Evolutionary conservation across 2,797 vertebrate species (phyloP).

Genomic region (Taenioides sp.): DNA sequence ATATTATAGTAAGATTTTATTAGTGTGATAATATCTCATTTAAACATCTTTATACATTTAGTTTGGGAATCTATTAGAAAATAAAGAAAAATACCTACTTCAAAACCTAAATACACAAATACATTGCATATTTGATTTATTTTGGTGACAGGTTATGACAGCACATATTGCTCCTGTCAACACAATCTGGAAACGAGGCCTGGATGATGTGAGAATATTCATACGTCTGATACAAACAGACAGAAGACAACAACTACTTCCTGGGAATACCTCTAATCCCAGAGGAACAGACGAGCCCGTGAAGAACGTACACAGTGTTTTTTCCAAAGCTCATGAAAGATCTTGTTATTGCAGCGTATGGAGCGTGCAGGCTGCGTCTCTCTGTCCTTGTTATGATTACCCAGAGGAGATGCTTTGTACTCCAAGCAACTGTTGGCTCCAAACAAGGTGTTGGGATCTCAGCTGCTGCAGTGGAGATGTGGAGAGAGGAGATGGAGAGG

Average conservation of each 20-base stretch:
- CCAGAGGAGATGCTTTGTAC: conserved; percentile 56
- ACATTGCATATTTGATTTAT: too few species aligned
- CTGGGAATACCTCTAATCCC: conserved; percentile 53
- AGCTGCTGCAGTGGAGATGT: conserved; percentile 40
- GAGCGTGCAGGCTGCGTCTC: conserved; percentile 33
- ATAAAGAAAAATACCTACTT: too few species aligned
- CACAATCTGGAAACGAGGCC: conserved; percentile 17
- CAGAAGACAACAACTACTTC: conserved; percentile 51
- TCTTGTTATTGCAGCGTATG: conserved; percentile 48
- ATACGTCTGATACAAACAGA: conserved; percentile 44
- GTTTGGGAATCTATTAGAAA: too few species aligned
- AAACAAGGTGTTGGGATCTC: conserved; percentile 51
- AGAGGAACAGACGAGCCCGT: conserved; percentile 42
- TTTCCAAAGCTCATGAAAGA: conserved; percentile 31
- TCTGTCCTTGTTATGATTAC: conserved; percentile 50
- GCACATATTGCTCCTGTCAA: conserved; percentile 11
- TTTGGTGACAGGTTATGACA: not conserved
- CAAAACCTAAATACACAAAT: too few species aligned
- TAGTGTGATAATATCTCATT: too few species aligned
- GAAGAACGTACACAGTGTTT: conserved; percentile 39
- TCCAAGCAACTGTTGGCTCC: conserved; percentile 63
- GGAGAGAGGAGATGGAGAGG: conserved; percentile 48
- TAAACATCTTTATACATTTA: too few species aligned
- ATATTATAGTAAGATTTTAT: too few species aligned
- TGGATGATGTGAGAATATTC: conserved; percentile 44